Conservation (phyloP, 1,140 invertebrate species). For the Hylaeus anthracinus region DNA sequence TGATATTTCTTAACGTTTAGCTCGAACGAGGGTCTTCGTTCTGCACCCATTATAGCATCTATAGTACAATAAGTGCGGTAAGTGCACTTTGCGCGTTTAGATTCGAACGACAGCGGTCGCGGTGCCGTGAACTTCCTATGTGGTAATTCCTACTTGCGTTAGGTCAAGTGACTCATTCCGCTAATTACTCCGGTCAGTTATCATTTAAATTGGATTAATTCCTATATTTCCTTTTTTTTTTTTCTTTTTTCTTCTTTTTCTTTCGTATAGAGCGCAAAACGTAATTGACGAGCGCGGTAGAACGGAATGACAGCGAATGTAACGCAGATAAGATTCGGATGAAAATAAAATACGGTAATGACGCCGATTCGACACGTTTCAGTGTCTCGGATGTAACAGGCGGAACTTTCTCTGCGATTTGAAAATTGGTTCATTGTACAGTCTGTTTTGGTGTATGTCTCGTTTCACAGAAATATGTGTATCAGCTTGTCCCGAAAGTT, state of each 20-base stretch:
- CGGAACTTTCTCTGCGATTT: no score
- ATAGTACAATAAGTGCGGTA: neutral
- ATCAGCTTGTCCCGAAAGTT: no score
- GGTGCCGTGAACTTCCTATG: constrained; percentile 55
- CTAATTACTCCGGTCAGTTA: constrained; percentile 64
- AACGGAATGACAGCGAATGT: constrained; percentile 39
- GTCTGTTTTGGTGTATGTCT: no score
- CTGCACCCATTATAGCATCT: no score
- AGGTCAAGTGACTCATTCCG: constrained; percentile 68
- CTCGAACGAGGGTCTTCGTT: no score
- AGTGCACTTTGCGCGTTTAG: constrained; percentile 14
- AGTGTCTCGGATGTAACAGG: no score
- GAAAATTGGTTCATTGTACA: no score
- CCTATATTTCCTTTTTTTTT: constrained; percentile 45
- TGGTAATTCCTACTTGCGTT: constrained; percentile 49
- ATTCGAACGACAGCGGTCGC: constrained; percentile 3
- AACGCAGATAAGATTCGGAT: constrained; percentile 4
- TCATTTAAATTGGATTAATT: constrained; percentile 70
- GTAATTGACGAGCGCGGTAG: constrained; percentile 53
- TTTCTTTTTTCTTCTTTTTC: constrained; percentile 49
- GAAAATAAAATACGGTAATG: neutral
- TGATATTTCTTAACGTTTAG: neutral
- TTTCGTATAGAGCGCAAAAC: constrained; percentile 41
- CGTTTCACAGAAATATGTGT: no score
- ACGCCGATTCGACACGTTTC: no score